Percentiles rank a stretch among this genome's conserved stretches.
Evolutionary conservation across 1,140 invertebrate genomes (phyloP).

Genomic region (Dolichoris vasculosae): DNA sequence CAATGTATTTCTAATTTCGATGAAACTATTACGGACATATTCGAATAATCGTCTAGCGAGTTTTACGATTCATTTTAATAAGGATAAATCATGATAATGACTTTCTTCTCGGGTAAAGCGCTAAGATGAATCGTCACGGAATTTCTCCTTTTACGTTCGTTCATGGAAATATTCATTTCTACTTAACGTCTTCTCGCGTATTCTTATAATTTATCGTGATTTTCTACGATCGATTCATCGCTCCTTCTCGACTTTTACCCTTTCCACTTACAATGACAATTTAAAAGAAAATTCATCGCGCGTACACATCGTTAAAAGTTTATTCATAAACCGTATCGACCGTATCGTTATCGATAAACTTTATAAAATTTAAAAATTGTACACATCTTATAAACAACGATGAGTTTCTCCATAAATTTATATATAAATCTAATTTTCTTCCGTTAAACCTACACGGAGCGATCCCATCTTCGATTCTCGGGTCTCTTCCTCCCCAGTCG

Average conservation of each 20-base stretch:
- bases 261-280: too few species aligned
- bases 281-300: too few species aligned
- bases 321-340: too few species aligned
- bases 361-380: too few species aligned
- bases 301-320: too few species aligned
- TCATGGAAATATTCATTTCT: background rate
- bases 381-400: too few species aligned
- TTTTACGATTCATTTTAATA: constrained; percentile 58
- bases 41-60: constrained; percentile 53
- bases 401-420: background rate
- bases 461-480: background rate
- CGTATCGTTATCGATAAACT: too few species aligned
- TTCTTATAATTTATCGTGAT: background rate
- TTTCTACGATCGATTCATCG: too few species aligned
- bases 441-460: background rate
- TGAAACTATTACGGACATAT: constrained; percentile 52
- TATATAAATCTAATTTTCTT: background rate
- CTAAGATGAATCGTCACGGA: constrained; percentile 55
- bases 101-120: constrained; percentile 58
- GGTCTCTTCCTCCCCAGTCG: background rate
- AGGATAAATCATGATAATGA: constrained; percentile 63
- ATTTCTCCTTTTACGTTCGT: background rate
- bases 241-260: too few species aligned
- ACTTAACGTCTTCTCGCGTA: background rate
- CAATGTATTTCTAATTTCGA: constrained; percentile 57